Conservation (phyloP, 2,797 vertebrate species). For the Gymnothorax javanicus region DNA sequence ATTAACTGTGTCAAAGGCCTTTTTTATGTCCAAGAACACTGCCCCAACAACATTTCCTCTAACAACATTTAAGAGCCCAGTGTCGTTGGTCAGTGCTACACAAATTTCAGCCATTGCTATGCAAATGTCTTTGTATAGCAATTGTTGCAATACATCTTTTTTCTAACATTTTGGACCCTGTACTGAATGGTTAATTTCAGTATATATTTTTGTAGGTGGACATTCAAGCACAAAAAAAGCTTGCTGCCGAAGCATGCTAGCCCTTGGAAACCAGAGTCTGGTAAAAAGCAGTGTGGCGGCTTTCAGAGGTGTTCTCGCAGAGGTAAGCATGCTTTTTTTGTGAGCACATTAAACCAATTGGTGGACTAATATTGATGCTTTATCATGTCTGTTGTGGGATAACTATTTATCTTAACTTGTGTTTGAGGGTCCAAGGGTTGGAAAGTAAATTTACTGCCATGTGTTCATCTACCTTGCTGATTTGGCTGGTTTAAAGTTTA, state of each 20-base stretch:
- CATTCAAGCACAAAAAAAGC: slow-evolving; percentile 63
- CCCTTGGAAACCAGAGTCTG: slow-evolving; percentile 56
- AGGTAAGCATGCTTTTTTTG: slow-evolving; percentile 45
- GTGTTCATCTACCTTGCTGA: too few species aligned
- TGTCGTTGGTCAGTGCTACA: too few species aligned
- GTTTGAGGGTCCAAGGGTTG: neutral
- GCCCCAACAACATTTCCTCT: too few species aligned
- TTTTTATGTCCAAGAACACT: too few species aligned
- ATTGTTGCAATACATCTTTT: too few species aligned
- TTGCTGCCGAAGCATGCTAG: slow-evolving; percentile 53
- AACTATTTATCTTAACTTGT: neutral
- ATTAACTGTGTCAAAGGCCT: too few species aligned
- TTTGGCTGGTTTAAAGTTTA: too few species aligned
- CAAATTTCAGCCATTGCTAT: too few species aligned
- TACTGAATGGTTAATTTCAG: neutral
- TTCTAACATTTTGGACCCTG: too few species aligned
- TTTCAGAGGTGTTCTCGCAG: slow-evolving; percentile 24
- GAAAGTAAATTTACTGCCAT: too few species aligned
- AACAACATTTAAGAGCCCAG: too few species aligned
- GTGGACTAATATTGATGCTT: neutral
- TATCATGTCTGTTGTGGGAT: neutral
- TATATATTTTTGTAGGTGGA: neutral
- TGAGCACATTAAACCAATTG: neutral
- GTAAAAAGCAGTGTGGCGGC: slow-evolving; percentile 47
- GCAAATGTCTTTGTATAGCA: too few species aligned